A percentile compares a stretch with the other conserved stretches of the same genome.
Conservation (phyloP, 2,113 vertebrate genomes). For the Copsychus sechellarum region DNA sequence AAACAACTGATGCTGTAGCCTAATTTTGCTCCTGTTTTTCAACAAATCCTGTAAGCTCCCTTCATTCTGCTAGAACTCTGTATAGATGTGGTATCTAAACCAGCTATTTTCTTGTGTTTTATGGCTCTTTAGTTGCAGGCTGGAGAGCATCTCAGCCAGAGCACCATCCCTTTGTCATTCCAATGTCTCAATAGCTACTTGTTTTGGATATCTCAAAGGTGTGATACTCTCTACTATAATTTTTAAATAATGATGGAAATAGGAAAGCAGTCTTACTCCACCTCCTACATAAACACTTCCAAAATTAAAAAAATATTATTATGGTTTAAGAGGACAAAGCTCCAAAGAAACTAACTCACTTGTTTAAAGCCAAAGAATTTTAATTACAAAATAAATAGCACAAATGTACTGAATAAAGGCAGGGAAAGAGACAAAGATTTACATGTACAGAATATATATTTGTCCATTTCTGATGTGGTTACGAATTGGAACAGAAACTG, state of each 20-base stretch:
- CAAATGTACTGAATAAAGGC: background rate
- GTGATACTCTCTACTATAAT: background rate
- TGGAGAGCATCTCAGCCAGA: background rate
- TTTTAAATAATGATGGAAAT: conserved; percentile 24
- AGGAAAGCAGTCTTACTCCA: background rate
- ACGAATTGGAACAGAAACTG: background rate
- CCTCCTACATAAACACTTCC: background rate
- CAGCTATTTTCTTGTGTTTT: conserved; percentile 8
- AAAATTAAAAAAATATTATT: background rate
- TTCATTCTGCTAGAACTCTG: background rate
- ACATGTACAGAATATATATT: background rate
- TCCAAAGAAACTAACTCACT: background rate
- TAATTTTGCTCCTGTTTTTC: background rate
- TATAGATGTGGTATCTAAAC: background rate
- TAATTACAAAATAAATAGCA: background rate
- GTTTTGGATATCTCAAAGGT: conserved; percentile 1
- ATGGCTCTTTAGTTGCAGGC: conserved; percentile 5
- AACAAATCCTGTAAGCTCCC: background rate
- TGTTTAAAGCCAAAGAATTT: background rate
- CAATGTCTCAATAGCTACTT: conserved; percentile 1
- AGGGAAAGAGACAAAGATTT: background rate
- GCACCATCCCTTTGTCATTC: conserved; percentile 21
- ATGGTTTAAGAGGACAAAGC: background rate
- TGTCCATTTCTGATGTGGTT: background rate
- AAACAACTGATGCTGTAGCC: background rate